Conservation (phyloP, 2,797 vertebrate genomes). For the Echiichthys vipera region DNA sequence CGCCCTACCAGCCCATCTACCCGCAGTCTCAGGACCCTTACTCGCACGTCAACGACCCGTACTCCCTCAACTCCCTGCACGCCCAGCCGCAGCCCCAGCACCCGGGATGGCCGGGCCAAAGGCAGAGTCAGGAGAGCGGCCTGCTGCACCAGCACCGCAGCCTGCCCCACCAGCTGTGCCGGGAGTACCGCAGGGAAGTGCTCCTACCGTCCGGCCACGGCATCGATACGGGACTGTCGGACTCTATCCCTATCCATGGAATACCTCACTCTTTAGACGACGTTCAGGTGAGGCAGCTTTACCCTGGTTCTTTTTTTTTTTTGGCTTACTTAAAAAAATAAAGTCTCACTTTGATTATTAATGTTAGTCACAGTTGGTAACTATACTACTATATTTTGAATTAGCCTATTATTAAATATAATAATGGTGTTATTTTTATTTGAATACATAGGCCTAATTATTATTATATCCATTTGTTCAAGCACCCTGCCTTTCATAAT, state of each 20-base stretch:
- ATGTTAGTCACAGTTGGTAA: background rate
- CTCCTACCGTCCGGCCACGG: conserved; percentile 95
- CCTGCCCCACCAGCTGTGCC: conserved; percentile 95
- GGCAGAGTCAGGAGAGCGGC: conserved; percentile 94
- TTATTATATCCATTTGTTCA: background rate
- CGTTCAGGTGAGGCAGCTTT: conserved; percentile 90
- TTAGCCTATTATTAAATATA: background rate
- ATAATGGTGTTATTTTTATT: background rate
- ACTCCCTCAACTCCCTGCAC: conserved; percentile 96
- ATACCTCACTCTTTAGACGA: conserved; percentile 99
- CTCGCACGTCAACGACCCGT: conserved; percentile 98
- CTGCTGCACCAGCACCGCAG: conserved; percentile 96
- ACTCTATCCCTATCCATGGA: conserved; percentile 94
- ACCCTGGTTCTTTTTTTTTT: conserved; percentile 15
- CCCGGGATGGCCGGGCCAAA: conserved; percentile 96
- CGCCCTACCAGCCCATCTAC: conserved; percentile 98
- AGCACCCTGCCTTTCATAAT: background rate
- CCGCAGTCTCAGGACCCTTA: conserved; percentile 99
- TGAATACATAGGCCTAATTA: background rate
- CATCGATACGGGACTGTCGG: conserved; percentile 93
- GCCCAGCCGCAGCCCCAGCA: conserved; percentile 96
- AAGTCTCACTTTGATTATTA: background rate
- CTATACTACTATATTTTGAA: background rate
- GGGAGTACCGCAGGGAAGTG: conserved; percentile 97
- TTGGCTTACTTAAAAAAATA: background rate